phyloP scores from a whole-genome alignment of 1,140 invertebrate species.

The Drosophila persimilis region DNA sequence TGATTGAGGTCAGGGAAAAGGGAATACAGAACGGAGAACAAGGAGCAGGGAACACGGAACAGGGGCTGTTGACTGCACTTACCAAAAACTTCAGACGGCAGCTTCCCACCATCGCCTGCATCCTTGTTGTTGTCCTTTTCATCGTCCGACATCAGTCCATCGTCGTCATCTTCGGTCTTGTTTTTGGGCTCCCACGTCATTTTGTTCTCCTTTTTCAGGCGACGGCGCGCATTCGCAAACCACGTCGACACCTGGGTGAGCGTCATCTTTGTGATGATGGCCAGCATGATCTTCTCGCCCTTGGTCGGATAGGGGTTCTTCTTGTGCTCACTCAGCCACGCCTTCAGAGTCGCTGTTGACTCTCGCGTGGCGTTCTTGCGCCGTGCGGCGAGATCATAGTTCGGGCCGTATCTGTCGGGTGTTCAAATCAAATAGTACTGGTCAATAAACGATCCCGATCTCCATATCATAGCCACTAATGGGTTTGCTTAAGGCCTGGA shows the following conservation, averaged over 20 bases:
- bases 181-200: conserved; percentile 98
- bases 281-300: conserved; percentile 97
- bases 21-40: no score
- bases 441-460: conserved; percentile 18
- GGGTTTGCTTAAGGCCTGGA: conserved; percentile 13
- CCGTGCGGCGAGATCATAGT: conserved; percentile 95
- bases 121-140: conserved; percentile 93
- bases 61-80: conserved; percentile 16
- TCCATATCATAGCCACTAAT: conserved; percentile 24
- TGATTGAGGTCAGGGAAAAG: conserved; percentile 42
- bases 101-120: conserved; percentile 83
- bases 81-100: conserved; percentile 61
- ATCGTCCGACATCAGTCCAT: conserved; percentile 92
- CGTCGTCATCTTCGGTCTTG: conserved; percentile 95
- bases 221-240: conserved; percentile 96
- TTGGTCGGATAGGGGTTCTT: conserved; percentile 98
- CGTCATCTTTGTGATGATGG: conserved; percentile 98
- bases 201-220: conserved; percentile 98
- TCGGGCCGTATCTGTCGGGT: conserved; percentile 92
- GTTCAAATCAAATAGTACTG: conserved; percentile 22
- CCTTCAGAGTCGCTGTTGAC: conserved; percentile 97
- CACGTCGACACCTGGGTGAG: conserved; percentile 97
- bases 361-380: conserved; percentile 99
- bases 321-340: conserved; percentile 97
- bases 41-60: conserved; percentile 17